These are phyloP conservation scores for Labeo rohita DNA, from an alignment of 2,113 vertebrate genomes.

Conservation along the genomic window DNA sequence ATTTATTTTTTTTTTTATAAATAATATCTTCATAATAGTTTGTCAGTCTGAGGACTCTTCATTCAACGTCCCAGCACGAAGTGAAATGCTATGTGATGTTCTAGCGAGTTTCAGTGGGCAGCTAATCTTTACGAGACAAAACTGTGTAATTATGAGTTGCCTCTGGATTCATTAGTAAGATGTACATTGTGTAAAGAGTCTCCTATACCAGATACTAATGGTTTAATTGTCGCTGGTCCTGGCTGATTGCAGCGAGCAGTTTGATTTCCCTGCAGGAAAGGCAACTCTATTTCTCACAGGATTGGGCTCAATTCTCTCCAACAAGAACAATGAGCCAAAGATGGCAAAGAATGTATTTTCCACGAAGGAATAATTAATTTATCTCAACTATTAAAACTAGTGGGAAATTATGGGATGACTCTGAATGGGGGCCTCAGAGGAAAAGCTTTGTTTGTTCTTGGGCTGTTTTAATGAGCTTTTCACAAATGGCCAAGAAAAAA, in stretches of 20 bases:
- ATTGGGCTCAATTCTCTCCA: conserved; percentile 87
- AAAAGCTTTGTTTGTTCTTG: conserved; percentile 96
- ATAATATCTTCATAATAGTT: background rate
- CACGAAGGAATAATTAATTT: conserved; percentile 99
- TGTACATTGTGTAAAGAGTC: conserved; percentile 87
- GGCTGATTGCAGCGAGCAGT: conserved; percentile 80
- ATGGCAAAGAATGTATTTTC: conserved; percentile 91
- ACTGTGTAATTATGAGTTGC: conserved; percentile 68
- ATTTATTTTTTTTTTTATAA: background rate
- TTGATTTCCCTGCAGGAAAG: conserved; percentile 92
- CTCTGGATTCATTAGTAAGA: conserved; percentile 89
- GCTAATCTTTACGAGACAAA: conserved; percentile 76
- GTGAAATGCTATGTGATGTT: conserved; percentile 44
- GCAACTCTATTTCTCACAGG: conserved; percentile 84
- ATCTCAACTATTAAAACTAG: conserved; percentile 97
- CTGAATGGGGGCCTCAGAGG: conserved; percentile 96
- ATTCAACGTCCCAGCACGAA: background rate
- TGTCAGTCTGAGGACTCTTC: conserved; percentile 8
- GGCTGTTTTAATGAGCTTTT: conserved; percentile 96
- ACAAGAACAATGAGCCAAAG: conserved; percentile 82
- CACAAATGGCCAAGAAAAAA: conserved; percentile 95
- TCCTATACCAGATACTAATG: conserved; percentile 93
- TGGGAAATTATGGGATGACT: conserved; percentile 92
- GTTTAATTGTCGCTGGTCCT: conserved; percentile 92
- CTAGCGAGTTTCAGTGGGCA: conserved; percentile 62